A percentile compares a stretch with the other conserved stretches of the same genome.
Conservation (phyloP, 2,888 invertebrate genomes). For the Zygaena filipendulae region DNA sequence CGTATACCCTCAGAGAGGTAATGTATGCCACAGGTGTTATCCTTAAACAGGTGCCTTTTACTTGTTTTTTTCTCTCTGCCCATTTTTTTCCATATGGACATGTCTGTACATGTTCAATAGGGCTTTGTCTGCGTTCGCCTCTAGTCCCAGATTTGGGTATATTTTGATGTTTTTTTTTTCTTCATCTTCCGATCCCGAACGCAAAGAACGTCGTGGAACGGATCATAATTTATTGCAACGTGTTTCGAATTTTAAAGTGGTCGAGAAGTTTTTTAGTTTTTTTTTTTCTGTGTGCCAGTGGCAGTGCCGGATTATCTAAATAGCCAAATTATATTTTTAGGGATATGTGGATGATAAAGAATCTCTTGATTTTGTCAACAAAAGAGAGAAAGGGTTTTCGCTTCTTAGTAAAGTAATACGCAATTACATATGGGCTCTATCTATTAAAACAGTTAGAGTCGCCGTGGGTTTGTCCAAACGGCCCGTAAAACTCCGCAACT, state of each 20-base stretch:
- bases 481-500: too few species aligned
- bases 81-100: constrained; percentile 27
- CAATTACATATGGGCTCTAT: too few species aligned
- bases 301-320: too few species aligned
- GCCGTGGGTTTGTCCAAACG: too few species aligned
- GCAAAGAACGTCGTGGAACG: constrained; percentile 26
- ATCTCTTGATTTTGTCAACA: too few species aligned
- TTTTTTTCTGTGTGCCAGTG: too few species aligned
- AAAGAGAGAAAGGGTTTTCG: too few species aligned
- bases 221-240: constrained; percentile 47
- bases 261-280: constrained; percentile 12
- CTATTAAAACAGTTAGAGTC: too few species aligned
- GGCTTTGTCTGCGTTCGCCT: constrained; percentile 39
- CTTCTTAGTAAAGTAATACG: too few species aligned
- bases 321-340: too few species aligned
- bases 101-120: constrained; percentile 55
- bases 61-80: constrained; percentile 18
- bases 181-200: constrained; percentile 18
- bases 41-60: constrained; percentile 52
- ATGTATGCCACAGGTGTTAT: constrained; percentile 56
- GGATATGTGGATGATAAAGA: too few species aligned
- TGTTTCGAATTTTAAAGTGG: constrained; percentile 26
- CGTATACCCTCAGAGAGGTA: too few species aligned
- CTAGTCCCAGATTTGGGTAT: constrained; percentile 37
- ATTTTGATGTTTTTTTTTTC: constrained; percentile 31